phyloP scores from a whole-genome alignment of 2,797 vertebrate genomes.

The Sebastes matsubarae region DNA sequence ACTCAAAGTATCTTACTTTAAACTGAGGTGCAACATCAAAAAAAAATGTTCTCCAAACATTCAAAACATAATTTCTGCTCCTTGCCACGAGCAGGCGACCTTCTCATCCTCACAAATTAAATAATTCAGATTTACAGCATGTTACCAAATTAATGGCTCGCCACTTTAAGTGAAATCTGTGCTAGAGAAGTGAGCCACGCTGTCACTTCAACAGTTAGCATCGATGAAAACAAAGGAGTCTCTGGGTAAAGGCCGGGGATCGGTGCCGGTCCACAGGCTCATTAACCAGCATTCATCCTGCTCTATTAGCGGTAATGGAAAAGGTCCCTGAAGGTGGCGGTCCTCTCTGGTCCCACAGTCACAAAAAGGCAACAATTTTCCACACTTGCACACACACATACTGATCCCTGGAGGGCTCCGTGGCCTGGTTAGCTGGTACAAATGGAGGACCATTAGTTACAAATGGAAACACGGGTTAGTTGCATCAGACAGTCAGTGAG shows the following conservation, averaged over 20 bases:
- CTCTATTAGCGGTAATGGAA: conserved; percentile 44
- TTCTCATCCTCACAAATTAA: not conserved
- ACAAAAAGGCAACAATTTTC: conserved; percentile 25
- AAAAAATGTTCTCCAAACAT: not conserved
- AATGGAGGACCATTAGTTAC: conserved; percentile 16
- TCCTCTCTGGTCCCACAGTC: not conserved
- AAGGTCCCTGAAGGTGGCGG: conserved; percentile 37
- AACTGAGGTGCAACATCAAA: not conserved
- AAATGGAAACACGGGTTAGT: conserved; percentile 8
- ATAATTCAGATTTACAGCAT: not conserved
- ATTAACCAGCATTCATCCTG: conserved; percentile 55
- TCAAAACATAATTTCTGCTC: not conserved
- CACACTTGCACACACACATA: conserved; percentile 7
- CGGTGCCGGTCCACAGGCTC: conserved; percentile 15
- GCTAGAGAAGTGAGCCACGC: not conserved
- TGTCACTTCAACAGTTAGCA: conserved; percentile 12
- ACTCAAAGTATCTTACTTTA: not conserved
- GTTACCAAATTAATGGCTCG: not conserved
- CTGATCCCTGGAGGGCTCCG: conserved; percentile 10
- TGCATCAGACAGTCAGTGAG: conserved; percentile 2
- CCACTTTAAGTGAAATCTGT: conserved; percentile 2
- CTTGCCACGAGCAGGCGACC: not conserved
- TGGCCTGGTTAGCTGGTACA: conserved; percentile 20
- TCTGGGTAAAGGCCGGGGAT: conserved; percentile 12
- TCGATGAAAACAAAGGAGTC: conserved; percentile 33